phyloP scores from a whole-genome alignment of 2,113 vertebrate species.

The Naja naja region DNA sequence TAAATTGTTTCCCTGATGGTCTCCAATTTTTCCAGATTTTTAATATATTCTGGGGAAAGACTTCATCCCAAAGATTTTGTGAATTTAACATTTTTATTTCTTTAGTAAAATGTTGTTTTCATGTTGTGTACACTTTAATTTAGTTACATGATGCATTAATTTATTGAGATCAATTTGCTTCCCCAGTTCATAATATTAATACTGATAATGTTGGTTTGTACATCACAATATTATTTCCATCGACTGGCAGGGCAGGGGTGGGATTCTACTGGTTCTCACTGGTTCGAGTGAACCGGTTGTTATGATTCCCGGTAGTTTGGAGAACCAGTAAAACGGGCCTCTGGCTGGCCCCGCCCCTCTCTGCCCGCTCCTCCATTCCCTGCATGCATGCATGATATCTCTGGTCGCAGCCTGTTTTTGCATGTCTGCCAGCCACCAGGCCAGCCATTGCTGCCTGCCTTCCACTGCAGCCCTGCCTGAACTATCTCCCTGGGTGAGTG shows the following conservation, averaged over 20 bases:
- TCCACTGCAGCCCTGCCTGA: too few species aligned
- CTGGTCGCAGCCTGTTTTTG: too few species aligned
- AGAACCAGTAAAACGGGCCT: too few species aligned
- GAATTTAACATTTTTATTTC: not conserved
- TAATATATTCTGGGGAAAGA: not conserved
- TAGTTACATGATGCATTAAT: not conserved
- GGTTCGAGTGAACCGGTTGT: too few species aligned
- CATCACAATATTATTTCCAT: not conserved
- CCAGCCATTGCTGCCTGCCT: too few species aligned
- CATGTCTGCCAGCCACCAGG: too few species aligned
- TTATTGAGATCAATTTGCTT: not conserved
- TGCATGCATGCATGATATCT: too few species aligned
- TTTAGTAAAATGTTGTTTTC: not conserved
- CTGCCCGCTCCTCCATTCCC: too few species aligned
- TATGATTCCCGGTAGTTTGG: too few species aligned
- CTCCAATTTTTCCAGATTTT: not conserved
- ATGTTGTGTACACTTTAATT: not conserved
- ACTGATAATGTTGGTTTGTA: not conserved
- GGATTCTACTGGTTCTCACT: too few species aligned
- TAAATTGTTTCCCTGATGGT: not conserved
- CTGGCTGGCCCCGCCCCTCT: too few species aligned
- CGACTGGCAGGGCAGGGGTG: not conserved
- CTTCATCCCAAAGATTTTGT: not conserved
- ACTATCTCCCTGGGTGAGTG: too few species aligned
- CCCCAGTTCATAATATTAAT: not conserved